Evolutionary conservation across 1,140 invertebrate genomes (phyloP).

Genomic region (Drosophila lacteicornis): DNA sequence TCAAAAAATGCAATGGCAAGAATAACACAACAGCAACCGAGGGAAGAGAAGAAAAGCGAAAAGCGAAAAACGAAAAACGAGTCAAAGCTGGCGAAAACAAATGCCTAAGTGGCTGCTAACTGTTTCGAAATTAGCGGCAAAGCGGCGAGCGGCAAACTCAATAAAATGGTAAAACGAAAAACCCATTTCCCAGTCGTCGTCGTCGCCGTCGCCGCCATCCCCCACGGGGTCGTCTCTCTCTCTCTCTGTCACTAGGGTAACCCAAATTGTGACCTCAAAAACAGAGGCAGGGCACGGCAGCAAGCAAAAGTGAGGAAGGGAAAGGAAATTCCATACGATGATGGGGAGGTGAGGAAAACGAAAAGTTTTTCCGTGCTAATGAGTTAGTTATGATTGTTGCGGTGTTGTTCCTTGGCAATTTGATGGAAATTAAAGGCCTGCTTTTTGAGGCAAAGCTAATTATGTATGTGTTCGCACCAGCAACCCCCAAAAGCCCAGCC

Average conservation of each 20-base stretch:
- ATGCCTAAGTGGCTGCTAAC: conserved; percentile 68
- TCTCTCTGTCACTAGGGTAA: conserved; percentile 63
- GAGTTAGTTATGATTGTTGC: conserved; percentile 68
- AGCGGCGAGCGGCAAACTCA: conserved; percentile 55
- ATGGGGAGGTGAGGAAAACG: not conserved
- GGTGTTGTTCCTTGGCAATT: conserved; percentile 29
- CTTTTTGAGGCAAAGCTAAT: conserved; percentile 38
- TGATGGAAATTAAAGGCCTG: conserved; percentile 25
- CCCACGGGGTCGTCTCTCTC: conserved; percentile 4
- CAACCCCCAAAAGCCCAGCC: not conserved
- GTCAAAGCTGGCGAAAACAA: conserved; percentile 32
- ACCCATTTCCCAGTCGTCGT: conserved; percentile 19
- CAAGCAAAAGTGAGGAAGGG: not conserved
- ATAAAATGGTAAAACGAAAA: conserved; percentile 46
- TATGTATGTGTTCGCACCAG: conserved; percentile 17
- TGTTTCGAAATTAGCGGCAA: conserved; percentile 61
- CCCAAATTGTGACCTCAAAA: conserved; percentile 75
- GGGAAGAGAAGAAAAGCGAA: too few relatives aligned
- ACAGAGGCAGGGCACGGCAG: not conserved
- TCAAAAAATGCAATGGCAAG: conserved; percentile 29
- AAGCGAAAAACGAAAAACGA: not conserved
- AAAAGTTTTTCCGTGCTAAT: conserved; percentile 69
- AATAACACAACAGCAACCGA: conserved; percentile 11
- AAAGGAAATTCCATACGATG: not conserved
- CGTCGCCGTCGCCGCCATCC: not conserved